phyloP scores from a whole-genome alignment of 2,888 invertebrate species.

The Hanleya hanleyi region DNA sequence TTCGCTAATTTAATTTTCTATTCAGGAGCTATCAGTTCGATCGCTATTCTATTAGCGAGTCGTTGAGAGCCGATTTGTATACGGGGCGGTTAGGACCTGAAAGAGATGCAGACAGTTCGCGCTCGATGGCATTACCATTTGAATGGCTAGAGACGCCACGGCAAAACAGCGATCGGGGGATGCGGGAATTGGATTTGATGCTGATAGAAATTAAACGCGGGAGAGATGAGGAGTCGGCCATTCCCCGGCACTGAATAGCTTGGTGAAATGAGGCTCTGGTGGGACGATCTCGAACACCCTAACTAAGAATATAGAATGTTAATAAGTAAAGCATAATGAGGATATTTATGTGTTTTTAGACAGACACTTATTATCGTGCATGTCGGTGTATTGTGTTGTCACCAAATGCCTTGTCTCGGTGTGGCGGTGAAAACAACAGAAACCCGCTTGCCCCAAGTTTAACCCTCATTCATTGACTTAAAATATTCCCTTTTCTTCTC shows the following conservation, averaged over 20 bases:
- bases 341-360: too few relatives aligned
- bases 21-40: background rate
- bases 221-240: background rate
- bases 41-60: slow-evolving; percentile 6
- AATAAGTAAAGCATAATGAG: too few relatives aligned
- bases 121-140: background rate
- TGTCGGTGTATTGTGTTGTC: too few relatives aligned
- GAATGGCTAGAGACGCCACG: background rate
- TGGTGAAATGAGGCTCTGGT: background rate
- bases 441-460: too few relatives aligned
- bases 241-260: background rate
- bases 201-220: background rate
- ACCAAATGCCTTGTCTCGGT: too few relatives aligned
- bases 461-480: background rate
- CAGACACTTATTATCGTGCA: too few relatives aligned
- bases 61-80: slow-evolving; percentile 3
- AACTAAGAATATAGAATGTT: too few relatives aligned
- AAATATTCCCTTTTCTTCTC: background rate
- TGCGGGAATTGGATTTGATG: background rate
- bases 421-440: too few relatives aligned
- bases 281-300: too few relatives aligned
- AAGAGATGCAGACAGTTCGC: background rate
- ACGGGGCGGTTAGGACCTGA: background rate
- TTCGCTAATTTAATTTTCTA: slow-evolving; percentile 9
- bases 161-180: background rate